Evolutionary conservation across 2,888 invertebrate genomes (phyloP), one percentile per base, ranked within the genome.

Genomic region (Metellina segmentata): DNA sequence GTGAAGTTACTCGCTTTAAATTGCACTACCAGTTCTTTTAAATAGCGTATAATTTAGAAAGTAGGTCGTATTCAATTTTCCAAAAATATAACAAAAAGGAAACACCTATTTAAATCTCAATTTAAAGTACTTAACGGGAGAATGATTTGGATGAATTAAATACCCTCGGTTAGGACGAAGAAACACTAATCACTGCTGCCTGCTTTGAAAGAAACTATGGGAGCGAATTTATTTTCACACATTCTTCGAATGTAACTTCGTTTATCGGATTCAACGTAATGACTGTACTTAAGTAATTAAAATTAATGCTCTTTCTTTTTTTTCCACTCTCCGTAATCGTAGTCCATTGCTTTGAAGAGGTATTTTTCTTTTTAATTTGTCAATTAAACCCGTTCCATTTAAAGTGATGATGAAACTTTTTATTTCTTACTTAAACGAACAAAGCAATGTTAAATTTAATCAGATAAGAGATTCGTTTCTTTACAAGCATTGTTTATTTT

Each of bases 231-330:
- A 88, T 81, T 88, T 88, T 81, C 72, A 74, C 88, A 61, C 81
- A 74, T 82, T 51, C 81, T 83, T 48, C 70, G 34, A 70, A 61
- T 74, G 74, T 78, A 90, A 85, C 72, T 81, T 11, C 81, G 75
- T 81, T 85, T 90, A 85, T 75, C 69, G 61, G 77, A 81, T 77
- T 71, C 69, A 71, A 16, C 53, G 34, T 91, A 77, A 86, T 82
- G 86, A 86, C 71, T 70, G 77, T 86, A 86, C 86, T 77, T 81
- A 86, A 81, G 86, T 81, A 91, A 91, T 86, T 91, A 91, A 86
- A 89, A 91, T 52, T 81, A 77, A 81, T 86, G 74, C 34, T 77
- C 53, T 81, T 82, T 53, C 52, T 16, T 61, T 53, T 11, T 52
- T 61, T 53, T 53, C 71, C 9, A n/a, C n/a, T 19, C 11, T 49